These are phyloP conservation scores for Watsonalla cultraria DNA, from an alignment of 2,888 invertebrate genomes.

Conservation along the genomic window DNA sequence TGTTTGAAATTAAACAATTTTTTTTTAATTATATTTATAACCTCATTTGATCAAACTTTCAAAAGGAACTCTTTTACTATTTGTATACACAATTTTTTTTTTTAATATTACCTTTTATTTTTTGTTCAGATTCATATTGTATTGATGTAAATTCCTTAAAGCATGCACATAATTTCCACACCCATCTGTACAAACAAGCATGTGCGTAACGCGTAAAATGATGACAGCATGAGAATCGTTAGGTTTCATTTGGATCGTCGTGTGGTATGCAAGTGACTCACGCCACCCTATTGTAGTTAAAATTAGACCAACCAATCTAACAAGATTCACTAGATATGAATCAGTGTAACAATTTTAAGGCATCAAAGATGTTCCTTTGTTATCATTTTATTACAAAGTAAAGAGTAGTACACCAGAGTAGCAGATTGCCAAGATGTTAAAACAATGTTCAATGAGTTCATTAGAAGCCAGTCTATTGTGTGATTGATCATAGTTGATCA, in stretches of 20 bases:
- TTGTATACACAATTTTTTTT: too few species aligned
- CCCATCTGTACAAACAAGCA: background rate
- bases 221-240: background rate
- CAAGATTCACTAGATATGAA: constrained; percentile 16
- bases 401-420: background rate
- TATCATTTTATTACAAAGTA: background rate
- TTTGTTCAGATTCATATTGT: too few species aligned
- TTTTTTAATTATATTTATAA: too few species aligned
- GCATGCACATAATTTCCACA: background rate
- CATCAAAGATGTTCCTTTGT: background rate
- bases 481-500: background rate
- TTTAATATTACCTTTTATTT: too few species aligned
- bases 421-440: background rate
- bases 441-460: background rate
- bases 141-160: too few species aligned
- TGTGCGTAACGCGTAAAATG: background rate
- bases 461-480: background rate
- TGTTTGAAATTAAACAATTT: too few species aligned
- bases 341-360: constrained; percentile 7
- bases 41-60: too few species aligned
- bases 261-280: constrained; percentile 29
- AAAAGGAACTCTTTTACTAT: too few species aligned
- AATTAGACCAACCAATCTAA: constrained; percentile 27
- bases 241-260: constrained; percentile 2
- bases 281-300: constrained; percentile 13